Conservation (phyloP, 2,113 vertebrate genomes). For the Haemorhous mexicanus region DNA sequence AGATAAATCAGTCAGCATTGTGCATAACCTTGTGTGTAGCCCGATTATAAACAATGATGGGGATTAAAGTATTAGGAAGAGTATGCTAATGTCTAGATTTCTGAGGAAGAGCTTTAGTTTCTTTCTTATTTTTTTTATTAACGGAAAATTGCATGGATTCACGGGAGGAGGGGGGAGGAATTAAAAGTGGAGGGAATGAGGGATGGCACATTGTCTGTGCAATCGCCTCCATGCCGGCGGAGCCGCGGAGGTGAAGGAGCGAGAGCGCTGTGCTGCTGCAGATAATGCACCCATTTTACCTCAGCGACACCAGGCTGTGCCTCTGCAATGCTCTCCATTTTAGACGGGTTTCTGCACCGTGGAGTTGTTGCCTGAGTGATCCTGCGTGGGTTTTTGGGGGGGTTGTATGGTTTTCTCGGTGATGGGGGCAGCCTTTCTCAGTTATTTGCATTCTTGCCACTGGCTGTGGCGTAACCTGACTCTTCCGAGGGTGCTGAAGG, state of each 20-base stretch:
- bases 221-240: neutral
- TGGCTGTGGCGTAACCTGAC: neutral
- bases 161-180: neutral
- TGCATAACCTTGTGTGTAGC: slow-evolving; percentile 53
- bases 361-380: neutral
- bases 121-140: slow-evolving; percentile 42
- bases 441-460: neutral
- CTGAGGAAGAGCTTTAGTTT: slow-evolving; percentile 18
- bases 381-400: neutral
- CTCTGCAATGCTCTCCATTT: slow-evolving; percentile 5
- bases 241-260: neutral
- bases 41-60: slow-evolving; percentile 64
- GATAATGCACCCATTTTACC: slow-evolving; percentile 38
- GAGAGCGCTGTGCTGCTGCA: neutral
- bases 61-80: slow-evolving; percentile 66
- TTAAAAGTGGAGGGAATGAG: slow-evolving; percentile 1
- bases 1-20: slow-evolving; percentile 1
- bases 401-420: neutral
- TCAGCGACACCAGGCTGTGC: neutral
- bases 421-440: neutral
- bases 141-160: slow-evolving; percentile 16
- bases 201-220: neutral
- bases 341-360: neutral
- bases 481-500: neutral
- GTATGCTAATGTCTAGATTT: slow-evolving; percentile 57